A percentile compares a stretch with the other conserved stretches of the same genome.
These are phyloP conservation scores for Lethocerus indicus DNA, from an alignment of 1,140 invertebrate species.

Conservation along the genomic window DNA sequence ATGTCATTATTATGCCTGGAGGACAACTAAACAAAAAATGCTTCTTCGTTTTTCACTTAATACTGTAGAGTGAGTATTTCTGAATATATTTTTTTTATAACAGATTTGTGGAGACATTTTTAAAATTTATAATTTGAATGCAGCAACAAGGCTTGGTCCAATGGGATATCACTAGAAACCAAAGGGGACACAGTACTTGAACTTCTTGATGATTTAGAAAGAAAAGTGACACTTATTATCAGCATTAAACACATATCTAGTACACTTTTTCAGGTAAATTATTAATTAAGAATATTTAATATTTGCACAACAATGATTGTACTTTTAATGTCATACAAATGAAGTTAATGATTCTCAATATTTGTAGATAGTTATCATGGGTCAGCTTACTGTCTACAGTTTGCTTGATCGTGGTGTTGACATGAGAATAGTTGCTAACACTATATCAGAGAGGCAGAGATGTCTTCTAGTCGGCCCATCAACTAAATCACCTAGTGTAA, in stretches of 20 bases:
- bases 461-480: conserved; percentile 6
- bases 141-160: conserved; percentile 30
- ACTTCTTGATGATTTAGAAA: conserved; percentile 23
- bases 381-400: conserved; percentile 42
- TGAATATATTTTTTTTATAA: conserved; percentile 18
- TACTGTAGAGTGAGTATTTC: conserved; percentile 8
- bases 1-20: conserved; percentile 52
- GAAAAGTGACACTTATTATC: conserved; percentile 24
- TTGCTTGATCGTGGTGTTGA: conserved; percentile 32
- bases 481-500: conserved; percentile 10
- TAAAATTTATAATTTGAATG: not conserved
- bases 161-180: conserved; percentile 34
- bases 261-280: conserved; percentile 22
- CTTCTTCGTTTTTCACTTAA: conserved; percentile 28
- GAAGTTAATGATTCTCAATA: too few species aligned
- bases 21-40: conserved; percentile 32
- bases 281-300: too few species aligned
- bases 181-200: conserved; percentile 29
- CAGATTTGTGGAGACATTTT: not conserved
- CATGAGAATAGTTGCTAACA: conserved; percentile 11
- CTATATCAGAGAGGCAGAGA: conserved; percentile 8
- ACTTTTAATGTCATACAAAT: too few species aligned
- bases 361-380: conserved; percentile 34
- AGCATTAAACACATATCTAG: conserved; percentile 35
- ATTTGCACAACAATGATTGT: too few species aligned